A percentile compares a stretch with the other conserved stretches of the same genome.
Evolutionary conservation across 2,113 vertebrate genomes (phyloP).

Genomic region (Camelus bactrianus): DNA sequence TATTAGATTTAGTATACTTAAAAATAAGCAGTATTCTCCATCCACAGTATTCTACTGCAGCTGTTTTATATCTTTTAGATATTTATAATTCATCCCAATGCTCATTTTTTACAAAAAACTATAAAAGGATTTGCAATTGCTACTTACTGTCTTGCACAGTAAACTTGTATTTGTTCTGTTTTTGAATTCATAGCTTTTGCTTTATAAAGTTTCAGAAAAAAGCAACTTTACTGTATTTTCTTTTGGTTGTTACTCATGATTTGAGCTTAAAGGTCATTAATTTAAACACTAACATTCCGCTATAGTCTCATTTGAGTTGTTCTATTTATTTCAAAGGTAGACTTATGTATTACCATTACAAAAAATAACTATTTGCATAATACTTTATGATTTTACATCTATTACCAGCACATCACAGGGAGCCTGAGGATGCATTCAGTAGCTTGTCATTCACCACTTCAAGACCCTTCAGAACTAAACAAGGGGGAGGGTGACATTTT

Average conservation of each 20-base stretch:
- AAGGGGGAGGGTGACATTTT: conserved; percentile 75
- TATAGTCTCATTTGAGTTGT: conserved; percentile 66
- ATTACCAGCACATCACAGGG: conserved; percentile 83
- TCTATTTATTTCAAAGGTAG: conserved; percentile 78
- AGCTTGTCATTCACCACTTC: conserved; percentile 82
- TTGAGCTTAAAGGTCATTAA: conserved; percentile 70
- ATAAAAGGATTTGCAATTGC: conserved; percentile 6
- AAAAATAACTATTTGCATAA: conserved; percentile 84
- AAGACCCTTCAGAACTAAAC: conserved; percentile 79
- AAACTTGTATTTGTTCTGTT: conserved; percentile 44
- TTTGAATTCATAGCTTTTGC: conserved; percentile 51
- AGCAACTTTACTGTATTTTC: conserved; percentile 55
- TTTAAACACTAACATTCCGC: conserved; percentile 67
- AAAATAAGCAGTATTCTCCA: conserved; percentile 52
- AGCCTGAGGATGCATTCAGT: conserved; percentile 78
- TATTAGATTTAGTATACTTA: conserved; percentile 31
- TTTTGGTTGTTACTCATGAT: conserved; percentile 61
- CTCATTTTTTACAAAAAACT: background rate
- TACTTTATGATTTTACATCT: conserved; percentile 84
- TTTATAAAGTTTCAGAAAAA: conserved; percentile 56
- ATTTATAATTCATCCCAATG: conserved; percentile 51
- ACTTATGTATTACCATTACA: conserved; percentile 82
- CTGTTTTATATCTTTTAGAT: conserved; percentile 34
- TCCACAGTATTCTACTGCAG: conserved; percentile 27
- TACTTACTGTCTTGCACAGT: conserved; percentile 54